Percentiles rank a stretch among this genome's conserved stretches.
Evolutionary conservation across 2,797 vertebrate genomes (phyloP).

Genomic region (Falco biarmicus): DNA sequence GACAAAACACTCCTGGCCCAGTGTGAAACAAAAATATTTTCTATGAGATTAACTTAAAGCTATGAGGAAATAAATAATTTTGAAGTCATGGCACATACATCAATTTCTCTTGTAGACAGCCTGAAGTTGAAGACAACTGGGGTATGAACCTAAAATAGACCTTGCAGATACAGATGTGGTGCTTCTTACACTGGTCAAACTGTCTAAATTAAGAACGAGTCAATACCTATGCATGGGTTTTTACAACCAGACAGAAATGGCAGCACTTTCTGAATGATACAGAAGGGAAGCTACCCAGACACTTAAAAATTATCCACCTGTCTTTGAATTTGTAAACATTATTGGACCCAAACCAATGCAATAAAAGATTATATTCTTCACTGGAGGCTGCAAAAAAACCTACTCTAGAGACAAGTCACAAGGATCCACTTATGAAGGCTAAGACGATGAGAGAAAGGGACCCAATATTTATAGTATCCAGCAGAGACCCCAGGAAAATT

Average conservation of each 20-base stretch:
- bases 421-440: not conserved
- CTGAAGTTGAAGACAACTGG: not conserved
- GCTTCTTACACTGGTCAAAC: not conserved
- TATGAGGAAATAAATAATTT: not conserved
- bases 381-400: not conserved
- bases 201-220: slow-evolving; percentile 17
- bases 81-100: not conserved
- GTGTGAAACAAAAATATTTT: slow-evolving; percentile 23
- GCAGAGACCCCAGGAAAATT: not conserved
- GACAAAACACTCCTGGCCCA: not conserved
- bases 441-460: not conserved
- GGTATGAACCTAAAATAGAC: not conserved
- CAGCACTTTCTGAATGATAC: not conserved
- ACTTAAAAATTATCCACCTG: not conserved
- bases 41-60: not conserved
- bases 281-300: not conserved
- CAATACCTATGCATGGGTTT: not conserved
- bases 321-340: slow-evolving; percentile 10
- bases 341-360: not conserved
- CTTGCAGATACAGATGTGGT: not conserved
- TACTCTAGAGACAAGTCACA: not conserved
- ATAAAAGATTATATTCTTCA: not conserved
- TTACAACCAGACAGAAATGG: slow-evolving; percentile 2
- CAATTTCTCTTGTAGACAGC: not conserved
- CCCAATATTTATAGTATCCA: not conserved